A percentile compares a stretch with the other conserved stretches of the same genome.
These are phyloP conservation scores for Orthosia cruda DNA, from an alignment of 2,888 invertebrate genomes.

Conservation along the genomic window DNA sequence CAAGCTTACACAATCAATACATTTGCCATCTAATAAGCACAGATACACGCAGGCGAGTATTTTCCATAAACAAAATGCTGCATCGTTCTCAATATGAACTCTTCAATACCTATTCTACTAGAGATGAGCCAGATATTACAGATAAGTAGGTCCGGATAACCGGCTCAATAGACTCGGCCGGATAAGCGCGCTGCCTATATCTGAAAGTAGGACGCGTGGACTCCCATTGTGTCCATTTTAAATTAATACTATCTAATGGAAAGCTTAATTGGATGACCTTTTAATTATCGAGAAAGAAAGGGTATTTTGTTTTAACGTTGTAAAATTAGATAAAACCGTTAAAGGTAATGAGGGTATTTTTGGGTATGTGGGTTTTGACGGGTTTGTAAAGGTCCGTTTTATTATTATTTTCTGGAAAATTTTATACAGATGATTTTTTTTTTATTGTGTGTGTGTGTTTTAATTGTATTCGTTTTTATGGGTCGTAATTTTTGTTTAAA, in stretches of 20 bases:
- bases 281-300: constrained; percentile 38
- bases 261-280: constrained; percentile 47
- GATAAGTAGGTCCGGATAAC: constrained; percentile 64
- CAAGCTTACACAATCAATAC: no score
- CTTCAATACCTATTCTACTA: constrained; percentile 14
- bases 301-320: constrained; percentile 33
- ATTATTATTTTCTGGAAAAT: not conserved
- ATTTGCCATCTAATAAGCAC: no score
- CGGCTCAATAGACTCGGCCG: constrained; percentile 66
- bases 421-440: not conserved
- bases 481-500: no score
- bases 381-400: not conserved
- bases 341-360: constrained; percentile 13
- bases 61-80: not conserved
- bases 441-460: no score
- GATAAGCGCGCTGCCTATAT: constrained; percentile 69
- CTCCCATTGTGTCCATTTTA: constrained; percentile 34
- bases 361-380: not conserved
- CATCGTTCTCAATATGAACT: not conserved
- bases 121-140: constrained; percentile 32
- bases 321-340: constrained; percentile 22
- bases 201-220: constrained; percentile 67
- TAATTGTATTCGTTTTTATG: no score
- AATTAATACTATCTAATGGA: constrained; percentile 43
- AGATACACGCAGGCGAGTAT: not conserved